phyloP scores from a whole-genome alignment of 2,888 invertebrate species.

The Diadromus collaris region DNA sequence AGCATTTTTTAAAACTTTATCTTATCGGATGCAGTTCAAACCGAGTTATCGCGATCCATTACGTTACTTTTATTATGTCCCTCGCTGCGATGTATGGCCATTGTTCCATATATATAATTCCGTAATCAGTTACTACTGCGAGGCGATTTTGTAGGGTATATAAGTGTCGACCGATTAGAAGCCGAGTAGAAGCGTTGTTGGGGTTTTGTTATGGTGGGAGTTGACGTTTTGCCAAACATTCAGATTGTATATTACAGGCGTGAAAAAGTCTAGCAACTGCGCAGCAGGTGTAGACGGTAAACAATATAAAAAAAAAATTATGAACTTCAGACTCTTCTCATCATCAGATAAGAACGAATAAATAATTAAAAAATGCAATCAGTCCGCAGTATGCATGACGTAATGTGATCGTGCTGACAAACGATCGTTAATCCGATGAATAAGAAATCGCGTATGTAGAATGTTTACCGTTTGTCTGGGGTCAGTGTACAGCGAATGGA shows the following conservation, averaged over 20 bases:
- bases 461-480: constrained; percentile 28
- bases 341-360: neutral
- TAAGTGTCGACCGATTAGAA: neutral
- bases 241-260: no score
- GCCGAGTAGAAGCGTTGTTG: neutral
- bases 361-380: neutral
- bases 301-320: neutral
- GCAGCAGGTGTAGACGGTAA: neutral
- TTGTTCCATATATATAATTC: neutral
- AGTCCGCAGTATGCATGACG: neutral
- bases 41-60: neutral
- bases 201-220: no score
- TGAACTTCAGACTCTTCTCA: constrained; percentile 9
- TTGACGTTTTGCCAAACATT: no score
- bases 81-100: neutral
- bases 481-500: constrained; percentile 42
- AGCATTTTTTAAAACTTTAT: no score
- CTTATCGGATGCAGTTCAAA: constrained; percentile 37
- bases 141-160: neutral
- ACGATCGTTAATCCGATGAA: neutral
- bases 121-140: neutral
- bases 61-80: neutral
- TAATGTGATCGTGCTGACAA: neutral
- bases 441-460: neutral
- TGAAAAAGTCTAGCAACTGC: neutral